phyloP scores from a whole-genome alignment of 1,140 invertebrate genomes.

The Tetragonula clypearis region DNA sequence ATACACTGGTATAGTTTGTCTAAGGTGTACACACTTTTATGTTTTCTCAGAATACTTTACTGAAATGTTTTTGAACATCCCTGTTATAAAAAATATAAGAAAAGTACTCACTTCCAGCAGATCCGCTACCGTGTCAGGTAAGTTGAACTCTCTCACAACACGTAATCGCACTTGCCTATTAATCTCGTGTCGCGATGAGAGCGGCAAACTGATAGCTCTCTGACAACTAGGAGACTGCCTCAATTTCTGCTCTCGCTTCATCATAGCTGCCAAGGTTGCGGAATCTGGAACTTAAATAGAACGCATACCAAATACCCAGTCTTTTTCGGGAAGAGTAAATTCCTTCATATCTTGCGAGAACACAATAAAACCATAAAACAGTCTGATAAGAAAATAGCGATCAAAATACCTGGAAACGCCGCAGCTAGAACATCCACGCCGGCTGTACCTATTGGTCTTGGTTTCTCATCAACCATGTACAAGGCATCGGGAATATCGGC shows the following conservation, averaged over 20 bases:
- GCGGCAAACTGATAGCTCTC: conserved; percentile 88
- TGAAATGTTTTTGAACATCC: background rate
- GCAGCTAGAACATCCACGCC: conserved; percentile 84
- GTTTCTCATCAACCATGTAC: conserved; percentile 93
- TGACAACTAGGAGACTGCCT: conserved; percentile 90
- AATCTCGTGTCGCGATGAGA: conserved; percentile 89
- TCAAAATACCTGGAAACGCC: conserved; percentile 82
- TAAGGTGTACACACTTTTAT: background rate
- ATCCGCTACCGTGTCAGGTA: conserved; percentile 95
- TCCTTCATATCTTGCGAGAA: background rate
- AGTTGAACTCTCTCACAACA: conserved; percentile 96
- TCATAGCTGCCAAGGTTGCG: conserved; percentile 90
- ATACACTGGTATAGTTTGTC: background rate
- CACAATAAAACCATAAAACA: background rate
- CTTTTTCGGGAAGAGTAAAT: background rate
- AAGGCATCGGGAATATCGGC: conserved; percentile 95
- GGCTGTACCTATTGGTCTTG: conserved; percentile 84
- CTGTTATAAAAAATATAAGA: background rate
- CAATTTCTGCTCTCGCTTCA: conserved; percentile 93
- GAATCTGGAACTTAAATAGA: conserved; percentile 86
- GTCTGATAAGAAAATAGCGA: conserved; percentile 10
- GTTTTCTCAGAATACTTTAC: no score
- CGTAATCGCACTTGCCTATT: conserved; percentile 91
- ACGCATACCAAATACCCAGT: background rate
- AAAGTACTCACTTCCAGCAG: conserved; percentile 85